Conservation (phyloP, 2,113 vertebrate genomes). For the Falco punctatus region DNA sequence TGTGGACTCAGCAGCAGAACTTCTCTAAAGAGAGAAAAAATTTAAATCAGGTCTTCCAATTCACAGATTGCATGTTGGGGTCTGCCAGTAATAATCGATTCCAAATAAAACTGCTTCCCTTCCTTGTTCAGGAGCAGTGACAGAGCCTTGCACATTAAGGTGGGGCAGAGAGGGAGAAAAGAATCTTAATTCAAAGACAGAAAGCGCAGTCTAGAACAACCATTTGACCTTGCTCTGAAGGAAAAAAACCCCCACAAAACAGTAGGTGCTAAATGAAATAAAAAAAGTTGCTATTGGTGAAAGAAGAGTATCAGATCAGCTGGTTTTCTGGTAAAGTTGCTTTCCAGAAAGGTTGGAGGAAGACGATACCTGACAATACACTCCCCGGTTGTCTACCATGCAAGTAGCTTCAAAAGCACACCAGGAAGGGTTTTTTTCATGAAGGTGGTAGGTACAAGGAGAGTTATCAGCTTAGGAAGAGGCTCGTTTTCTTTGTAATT, state of each 20-base stretch:
- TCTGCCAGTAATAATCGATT: neutral
- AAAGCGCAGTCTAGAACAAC: constrained; percentile 18
- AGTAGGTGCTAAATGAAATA: neutral
- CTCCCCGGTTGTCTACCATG: neutral
- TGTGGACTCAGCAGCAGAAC: neutral
- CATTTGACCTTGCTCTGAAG: constrained; percentile 43
- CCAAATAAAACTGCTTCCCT: constrained; percentile 25
- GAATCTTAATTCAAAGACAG: constrained; percentile 36
- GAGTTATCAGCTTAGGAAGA: neutral
- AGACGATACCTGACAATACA: neutral
- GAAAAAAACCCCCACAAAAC: neutral
- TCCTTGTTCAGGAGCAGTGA: neutral
- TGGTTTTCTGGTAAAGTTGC: constrained; percentile 8
- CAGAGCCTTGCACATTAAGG: neutral
- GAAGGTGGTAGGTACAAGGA: neutral
- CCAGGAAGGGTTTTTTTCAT: neutral
- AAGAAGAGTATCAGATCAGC: constrained; percentile 35
- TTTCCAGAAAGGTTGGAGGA: neutral
- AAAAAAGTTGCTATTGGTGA: neutral
- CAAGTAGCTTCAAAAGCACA: constrained; percentile 30
- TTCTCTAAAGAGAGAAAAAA: neutral
- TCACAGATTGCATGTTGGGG: neutral
- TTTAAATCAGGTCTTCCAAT: neutral
- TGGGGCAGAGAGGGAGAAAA: neutral
- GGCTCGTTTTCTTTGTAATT: constrained; percentile 13